Evolutionary conservation across 2,888 invertebrate genomes (phyloP).

Genomic region (Andrena bicolor): DNA sequence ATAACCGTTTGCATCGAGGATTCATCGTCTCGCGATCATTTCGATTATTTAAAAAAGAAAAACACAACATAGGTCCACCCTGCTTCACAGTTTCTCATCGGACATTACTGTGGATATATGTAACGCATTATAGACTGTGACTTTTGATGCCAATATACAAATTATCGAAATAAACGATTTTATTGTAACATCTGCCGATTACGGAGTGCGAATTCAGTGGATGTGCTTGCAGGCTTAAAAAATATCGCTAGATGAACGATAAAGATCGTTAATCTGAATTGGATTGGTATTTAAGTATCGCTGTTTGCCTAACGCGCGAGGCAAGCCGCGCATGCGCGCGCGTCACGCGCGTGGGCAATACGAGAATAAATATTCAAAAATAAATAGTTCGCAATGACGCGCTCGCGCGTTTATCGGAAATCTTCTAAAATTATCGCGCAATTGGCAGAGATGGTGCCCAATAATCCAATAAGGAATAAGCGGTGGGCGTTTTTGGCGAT

Average conservation of each 20-base stretch:
- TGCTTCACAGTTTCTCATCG: constrained; percentile 18
- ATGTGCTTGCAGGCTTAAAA: neutral
- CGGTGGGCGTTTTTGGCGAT: neutral
- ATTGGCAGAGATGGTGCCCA: constrained; percentile 19
- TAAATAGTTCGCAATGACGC: constrained; percentile 49
- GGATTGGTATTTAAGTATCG: neutral
- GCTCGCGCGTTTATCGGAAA: constrained; percentile 39
- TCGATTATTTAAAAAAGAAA: constrained; percentile 41
- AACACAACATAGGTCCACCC: constrained; percentile 8
- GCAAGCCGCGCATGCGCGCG: neutral
- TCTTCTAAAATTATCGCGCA: constrained; percentile 52
- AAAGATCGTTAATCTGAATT: neutral
- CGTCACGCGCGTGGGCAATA: neutral
- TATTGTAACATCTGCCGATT: constrained; percentile 16
- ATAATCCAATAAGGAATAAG: constrained; percentile 10
- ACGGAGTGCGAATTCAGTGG: neutral
- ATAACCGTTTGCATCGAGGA: neutral
- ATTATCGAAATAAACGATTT: constrained; percentile 46
- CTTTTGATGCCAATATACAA: constrained; percentile 73
- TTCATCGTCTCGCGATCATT: constrained; percentile 25
- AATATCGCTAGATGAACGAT: neutral
- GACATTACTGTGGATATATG: constrained; percentile 22
- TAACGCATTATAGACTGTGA: constrained; percentile 68
- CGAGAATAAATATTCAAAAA: constrained; percentile 49
- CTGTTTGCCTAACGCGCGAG: neutral